These are phyloP conservation scores for Brachionus manjavacas DNA, from an alignment of 1,140 invertebrate genomes.

Conservation along the genomic window DNA sequence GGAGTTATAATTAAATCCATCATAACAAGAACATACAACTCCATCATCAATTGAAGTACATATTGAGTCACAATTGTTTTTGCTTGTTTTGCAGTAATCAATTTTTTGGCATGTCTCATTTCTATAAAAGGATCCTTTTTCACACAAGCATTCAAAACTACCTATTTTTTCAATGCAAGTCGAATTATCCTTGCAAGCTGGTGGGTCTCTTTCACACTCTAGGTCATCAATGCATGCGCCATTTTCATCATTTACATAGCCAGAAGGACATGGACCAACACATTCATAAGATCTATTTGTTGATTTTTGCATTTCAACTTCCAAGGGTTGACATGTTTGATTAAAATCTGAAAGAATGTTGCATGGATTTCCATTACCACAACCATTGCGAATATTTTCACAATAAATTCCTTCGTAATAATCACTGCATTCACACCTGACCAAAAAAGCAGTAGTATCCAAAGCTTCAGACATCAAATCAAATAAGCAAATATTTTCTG, in stretches of 20 bases:
- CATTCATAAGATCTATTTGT: background rate
- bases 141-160: background rate
- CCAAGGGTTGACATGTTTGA: background rate
- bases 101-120: slow-evolving; percentile 1
- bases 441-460: background rate
- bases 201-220: background rate
- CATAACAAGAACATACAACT: background rate
- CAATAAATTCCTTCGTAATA: background rate
- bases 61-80: slow-evolving; percentile 6
- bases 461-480: background rate
- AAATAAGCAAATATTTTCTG: background rate
- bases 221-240: background rate
- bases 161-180: background rate
- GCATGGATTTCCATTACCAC: background rate
- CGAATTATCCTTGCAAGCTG: background rate
- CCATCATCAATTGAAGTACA: background rate
- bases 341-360: background rate
- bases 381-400: background rate
- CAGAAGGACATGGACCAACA: background rate
- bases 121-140: background rate
- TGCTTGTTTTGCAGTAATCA: slow-evolving; percentile 15
- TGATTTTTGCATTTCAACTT: background rate
- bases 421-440: background rate
- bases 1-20: background rate
- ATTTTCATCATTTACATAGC: background rate